Conservation (phyloP, 2,888 invertebrate species). For the Lepidocyrtoides sp. region DNA sequence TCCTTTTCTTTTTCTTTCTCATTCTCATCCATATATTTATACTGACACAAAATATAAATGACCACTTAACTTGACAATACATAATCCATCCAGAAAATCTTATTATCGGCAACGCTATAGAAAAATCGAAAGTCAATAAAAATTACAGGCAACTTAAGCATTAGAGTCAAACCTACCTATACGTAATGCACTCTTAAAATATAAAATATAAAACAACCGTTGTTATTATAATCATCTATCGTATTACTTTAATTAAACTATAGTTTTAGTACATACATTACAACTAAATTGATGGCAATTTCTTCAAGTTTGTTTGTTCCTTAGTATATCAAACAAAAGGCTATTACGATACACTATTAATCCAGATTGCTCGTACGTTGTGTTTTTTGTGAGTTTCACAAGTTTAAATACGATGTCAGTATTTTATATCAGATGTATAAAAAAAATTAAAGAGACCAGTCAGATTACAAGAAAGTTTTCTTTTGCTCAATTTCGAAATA, state of each 20-base stretch:
- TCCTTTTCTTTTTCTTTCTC: not conserved
- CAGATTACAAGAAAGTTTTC: conserved; percentile 41
- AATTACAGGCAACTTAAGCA: conserved; percentile 34
- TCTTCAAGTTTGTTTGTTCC: conserved; percentile 65
- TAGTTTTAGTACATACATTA: conserved; percentile 21
- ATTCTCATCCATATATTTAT: not conserved
- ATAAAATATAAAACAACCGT: conserved; percentile 40
- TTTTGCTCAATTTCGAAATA: not conserved
- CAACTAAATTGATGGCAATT: conserved; percentile 70
- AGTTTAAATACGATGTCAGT: conserved; percentile 16
- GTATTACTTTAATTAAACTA: conserved; percentile 10
- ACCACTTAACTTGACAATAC: conserved; percentile 16
- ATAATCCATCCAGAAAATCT: conserved; percentile 16
- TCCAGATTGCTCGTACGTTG: conserved; percentile 26
- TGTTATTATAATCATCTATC: conserved; percentile 8
- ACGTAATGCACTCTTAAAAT: not conserved
- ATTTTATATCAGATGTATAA: not conserved
- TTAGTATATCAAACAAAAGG: conserved; percentile 24
- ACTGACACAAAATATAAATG: conserved; percentile 46
- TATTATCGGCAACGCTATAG: not conserved
- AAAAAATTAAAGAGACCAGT: conserved; percentile 22
- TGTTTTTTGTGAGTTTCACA: conserved; percentile 26
- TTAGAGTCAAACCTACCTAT: not conserved
- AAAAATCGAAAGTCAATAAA: conserved; percentile 23
- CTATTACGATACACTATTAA: not conserved